Evolutionary conservation across 2,113 vertebrate species (phyloP).

Genomic region (Cromileptes altivelis): DNA sequence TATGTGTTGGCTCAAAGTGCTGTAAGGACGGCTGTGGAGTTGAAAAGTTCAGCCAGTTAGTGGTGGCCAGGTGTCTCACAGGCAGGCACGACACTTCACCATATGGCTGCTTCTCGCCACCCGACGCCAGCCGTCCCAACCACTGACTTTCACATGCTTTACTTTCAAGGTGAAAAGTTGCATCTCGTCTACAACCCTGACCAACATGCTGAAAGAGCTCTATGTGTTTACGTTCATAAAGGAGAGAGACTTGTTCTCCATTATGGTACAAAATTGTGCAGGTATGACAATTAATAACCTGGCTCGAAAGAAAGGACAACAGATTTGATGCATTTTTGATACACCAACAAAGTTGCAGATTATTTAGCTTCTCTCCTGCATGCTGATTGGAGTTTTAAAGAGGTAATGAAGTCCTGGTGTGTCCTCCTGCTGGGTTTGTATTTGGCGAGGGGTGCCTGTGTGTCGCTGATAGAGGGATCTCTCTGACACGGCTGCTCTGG

Average conservation of each 20-base stretch:
- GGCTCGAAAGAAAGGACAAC: constrained; percentile 29
- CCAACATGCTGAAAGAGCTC: neutral
- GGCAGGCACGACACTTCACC: constrained; percentile 65
- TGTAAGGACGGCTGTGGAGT: constrained; percentile 40
- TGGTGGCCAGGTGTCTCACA: constrained; percentile 73
- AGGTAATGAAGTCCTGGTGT: constrained; percentile 91
- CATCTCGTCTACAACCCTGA: constrained; percentile 13
- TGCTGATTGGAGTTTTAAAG: constrained; percentile 84
- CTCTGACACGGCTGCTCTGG: constrained; percentile 85
- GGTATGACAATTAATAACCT: constrained; percentile 23
- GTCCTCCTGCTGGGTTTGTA: constrained; percentile 85
- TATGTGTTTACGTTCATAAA: constrained; percentile 1
- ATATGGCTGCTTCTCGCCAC: constrained; percentile 72
- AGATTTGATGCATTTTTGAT: constrained; percentile 51
- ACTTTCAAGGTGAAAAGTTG: constrained; percentile 63
- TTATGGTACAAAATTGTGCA: neutral
- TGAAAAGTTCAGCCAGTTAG: constrained; percentile 75
- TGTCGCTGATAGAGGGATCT: constrained; percentile 91
- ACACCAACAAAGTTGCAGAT: constrained; percentile 64
- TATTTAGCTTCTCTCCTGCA: constrained; percentile 69
- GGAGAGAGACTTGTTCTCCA: constrained; percentile 1
- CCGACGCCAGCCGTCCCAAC: constrained; percentile 63
- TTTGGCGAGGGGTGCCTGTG: constrained; percentile 86
- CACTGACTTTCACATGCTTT: constrained; percentile 68
- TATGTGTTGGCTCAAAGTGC: constrained; percentile 19